phyloP scores from a whole-genome alignment of 1,140 invertebrate genomes.

The Conus betulinus region DNA sequence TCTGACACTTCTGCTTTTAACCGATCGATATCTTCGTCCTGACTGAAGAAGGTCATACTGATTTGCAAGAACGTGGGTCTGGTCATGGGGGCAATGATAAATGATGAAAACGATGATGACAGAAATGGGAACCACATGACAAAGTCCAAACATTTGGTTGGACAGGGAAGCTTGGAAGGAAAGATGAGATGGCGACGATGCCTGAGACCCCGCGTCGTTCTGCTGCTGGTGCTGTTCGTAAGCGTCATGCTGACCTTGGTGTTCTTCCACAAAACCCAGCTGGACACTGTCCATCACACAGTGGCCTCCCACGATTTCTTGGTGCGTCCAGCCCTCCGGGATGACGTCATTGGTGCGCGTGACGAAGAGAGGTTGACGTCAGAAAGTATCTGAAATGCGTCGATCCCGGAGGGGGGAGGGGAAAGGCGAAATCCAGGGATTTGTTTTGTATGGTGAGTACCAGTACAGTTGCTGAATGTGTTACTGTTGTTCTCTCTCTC shows the following conservation, averaged over 20 bases:
- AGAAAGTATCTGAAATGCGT: not conserved
- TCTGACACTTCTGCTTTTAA: too few species aligned
- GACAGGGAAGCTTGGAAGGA: not conserved
- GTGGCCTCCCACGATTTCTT: not conserved
- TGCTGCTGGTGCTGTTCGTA: not conserved
- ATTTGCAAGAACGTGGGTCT: not conserved
- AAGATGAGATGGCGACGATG: not conserved
- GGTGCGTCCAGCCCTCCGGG: not conserved
- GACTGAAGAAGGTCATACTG: not conserved
- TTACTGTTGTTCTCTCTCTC: too few species aligned
- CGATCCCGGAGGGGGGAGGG: slow-evolving; percentile 17
- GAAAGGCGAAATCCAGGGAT: slow-evolving; percentile 2
- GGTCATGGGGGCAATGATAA: not conserved
- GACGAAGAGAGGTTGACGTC: not conserved
- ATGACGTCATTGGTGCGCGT: slow-evolving; percentile 1
- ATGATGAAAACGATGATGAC: not conserved
- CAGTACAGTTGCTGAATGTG: not conserved
- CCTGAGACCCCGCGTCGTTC: not conserved
- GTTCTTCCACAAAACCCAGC: not conserved
- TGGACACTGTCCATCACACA: not conserved
- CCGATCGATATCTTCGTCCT: too few species aligned
- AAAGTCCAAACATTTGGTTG: not conserved
- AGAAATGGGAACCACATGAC: not conserved
- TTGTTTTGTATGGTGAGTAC: slow-evolving; percentile 17
- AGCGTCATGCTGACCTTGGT: not conserved